Base-by-base conservation (phyloP, 2,888 invertebrate species). In the Atherix ibis region DNA sequence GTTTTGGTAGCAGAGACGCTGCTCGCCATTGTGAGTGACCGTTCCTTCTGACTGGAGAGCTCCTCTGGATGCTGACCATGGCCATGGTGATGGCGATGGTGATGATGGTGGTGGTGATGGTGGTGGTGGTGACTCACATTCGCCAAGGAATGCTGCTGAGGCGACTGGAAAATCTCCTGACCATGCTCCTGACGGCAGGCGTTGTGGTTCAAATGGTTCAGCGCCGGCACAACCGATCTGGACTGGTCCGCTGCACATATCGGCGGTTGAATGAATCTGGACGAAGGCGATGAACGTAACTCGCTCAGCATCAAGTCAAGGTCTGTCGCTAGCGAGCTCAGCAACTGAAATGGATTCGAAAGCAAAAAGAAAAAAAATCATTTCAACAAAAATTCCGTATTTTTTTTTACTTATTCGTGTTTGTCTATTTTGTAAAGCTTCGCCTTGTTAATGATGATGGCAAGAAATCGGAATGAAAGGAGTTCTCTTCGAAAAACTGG, bases 271-370 rank as follows among this genome's bases (percentile, higher is more conserved):
- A 41, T 38, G 35, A 39, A 44, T 18, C 43, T 36, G 19, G 40
- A 36, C 31, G 41, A 52, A 10, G 72, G 71, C 37, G 76, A 71
- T 45, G 80, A 76, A 52, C 82, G 80, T 40, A 87, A 66, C 58
- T 85, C 84, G 49, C 73, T 77, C 50, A 87, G 70, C 80, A 84
- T 82, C 48, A 79, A 76, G 63, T 87, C 85, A 65, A 87, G 66
- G 65, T 85, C 85, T 50, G 73, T 75, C 41, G 85, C 85, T 51
- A 87, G 64, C 37, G 78, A 75, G 63, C 75, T 83, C 59, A 83
- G 71, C 59, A 83, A 66, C 83, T 83, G 71, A 27, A 72, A 73
- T 50, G 39, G 53, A 49, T 47, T 45, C 37, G 31, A 35, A 35
- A 37, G 15, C 8, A 13, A 25, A 27, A 27, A 26, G 34, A 18